Evolutionary conservation across 2,113 vertebrate genomes (phyloP).

Genomic region (Psittacula cyanocephala): DNA sequence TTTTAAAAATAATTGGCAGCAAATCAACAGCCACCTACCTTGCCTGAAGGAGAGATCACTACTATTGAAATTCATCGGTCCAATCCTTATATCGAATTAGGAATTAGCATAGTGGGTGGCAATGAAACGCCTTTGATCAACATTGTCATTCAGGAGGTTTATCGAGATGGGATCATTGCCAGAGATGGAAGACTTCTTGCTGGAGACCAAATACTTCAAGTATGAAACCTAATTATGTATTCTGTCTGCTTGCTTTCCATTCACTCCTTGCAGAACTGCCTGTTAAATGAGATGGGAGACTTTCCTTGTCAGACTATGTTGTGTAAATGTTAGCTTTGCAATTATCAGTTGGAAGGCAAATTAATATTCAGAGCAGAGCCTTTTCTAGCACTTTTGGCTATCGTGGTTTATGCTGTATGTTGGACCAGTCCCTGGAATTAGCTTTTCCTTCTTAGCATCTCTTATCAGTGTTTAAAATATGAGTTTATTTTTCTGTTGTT

Average conservation of each 20-base stretch:
- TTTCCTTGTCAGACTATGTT: not conserved
- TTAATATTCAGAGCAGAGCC: conserved; percentile 38
- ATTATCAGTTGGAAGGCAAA: conserved; percentile 31
- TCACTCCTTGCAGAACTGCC: conserved; percentile 6
- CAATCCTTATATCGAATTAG: conserved; percentile 94
- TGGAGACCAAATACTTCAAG: conserved; percentile 97
- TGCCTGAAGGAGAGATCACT: conserved; percentile 97
- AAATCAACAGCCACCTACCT: conserved; percentile 83
- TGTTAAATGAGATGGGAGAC: conserved; percentile 24
- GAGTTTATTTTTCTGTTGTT: not conserved
- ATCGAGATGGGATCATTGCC: conserved; percentile 94
- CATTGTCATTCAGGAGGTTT: conserved; percentile 97
- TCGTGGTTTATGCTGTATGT: not conserved
- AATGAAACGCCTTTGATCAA: conserved; percentile 98
- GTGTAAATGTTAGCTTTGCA: conserved; percentile 43
- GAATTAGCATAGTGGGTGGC: conserved; percentile 96
- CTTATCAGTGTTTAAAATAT: not conserved
- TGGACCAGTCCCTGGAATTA: not conserved
- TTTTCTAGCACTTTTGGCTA: not conserved
- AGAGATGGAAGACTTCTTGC: conserved; percentile 94
- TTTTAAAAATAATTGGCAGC: conserved; percentile 72
- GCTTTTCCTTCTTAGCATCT: not conserved
- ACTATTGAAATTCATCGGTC: conserved; percentile 94
- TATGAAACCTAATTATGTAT: conserved; percentile 57
- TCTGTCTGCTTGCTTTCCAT: conserved; percentile 21